Evolutionary conservation across 2,113 vertebrate genomes (phyloP).

Genomic region (Muscicapa adusta): DNA sequence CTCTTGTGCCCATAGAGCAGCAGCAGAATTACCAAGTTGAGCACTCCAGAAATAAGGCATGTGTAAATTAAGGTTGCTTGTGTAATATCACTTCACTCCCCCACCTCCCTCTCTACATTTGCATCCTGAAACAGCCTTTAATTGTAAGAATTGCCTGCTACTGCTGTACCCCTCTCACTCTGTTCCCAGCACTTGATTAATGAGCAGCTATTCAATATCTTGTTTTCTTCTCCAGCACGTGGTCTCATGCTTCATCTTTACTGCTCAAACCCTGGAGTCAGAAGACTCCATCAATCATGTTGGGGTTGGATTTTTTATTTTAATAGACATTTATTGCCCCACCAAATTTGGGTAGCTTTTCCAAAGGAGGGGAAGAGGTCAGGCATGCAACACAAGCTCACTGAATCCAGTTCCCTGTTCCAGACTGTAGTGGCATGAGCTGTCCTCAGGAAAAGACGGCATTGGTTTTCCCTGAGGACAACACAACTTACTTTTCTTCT

Average conservation of each 20-base stretch:
- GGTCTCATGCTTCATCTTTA: background rate
- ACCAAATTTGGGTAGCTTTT: background rate
- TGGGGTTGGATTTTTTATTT: background rate
- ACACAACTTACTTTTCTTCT: background rate
- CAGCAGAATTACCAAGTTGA: background rate
- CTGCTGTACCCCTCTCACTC: background rate
- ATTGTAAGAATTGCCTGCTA: background rate
- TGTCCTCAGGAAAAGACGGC: background rate
- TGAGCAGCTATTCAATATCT: conserved; percentile 10
- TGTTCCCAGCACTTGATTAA: conserved; percentile 17
- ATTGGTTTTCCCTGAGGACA: background rate
- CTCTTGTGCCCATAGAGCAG: background rate
- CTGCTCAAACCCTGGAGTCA: background rate
- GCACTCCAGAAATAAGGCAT: background rate
- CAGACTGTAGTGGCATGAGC: background rate
- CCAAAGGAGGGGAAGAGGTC: background rate
- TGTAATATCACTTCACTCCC: background rate
- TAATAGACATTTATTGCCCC: background rate
- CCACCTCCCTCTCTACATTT: background rate
- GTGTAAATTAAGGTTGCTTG: background rate
- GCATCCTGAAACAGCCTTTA: background rate
- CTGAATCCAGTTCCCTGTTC: background rate
- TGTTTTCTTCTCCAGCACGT: background rate
- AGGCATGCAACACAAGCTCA: fast-evolving
- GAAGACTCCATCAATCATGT: background rate